Percentiles rank a stretch among this genome's conserved stretches.
These are phyloP conservation scores for Alviniconcha marisindica DNA, from an alignment of 1,140 invertebrate genomes.

Conservation along the genomic window DNA sequence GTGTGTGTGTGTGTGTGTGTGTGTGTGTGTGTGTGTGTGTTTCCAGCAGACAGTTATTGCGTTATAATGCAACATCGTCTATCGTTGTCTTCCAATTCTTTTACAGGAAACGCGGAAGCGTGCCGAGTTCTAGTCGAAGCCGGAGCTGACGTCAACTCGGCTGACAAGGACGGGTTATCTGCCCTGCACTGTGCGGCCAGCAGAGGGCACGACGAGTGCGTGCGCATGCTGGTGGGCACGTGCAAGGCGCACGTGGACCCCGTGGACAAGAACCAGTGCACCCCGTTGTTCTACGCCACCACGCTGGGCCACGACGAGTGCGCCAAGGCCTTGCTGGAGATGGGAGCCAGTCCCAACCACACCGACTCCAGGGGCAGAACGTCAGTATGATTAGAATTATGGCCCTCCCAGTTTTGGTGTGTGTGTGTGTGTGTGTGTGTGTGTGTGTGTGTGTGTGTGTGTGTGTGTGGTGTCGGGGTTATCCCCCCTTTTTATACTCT, in stretches of 20 bases:
- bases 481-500: no score
- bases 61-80: no score
- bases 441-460: neutral
- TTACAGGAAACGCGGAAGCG: slow-evolving; percentile 87
- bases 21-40: no score
- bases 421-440: slow-evolving; percentile 25
- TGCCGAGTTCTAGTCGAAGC: slow-evolving; percentile 90
- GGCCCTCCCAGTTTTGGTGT: neutral
- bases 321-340: slow-evolving; percentile 90
- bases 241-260: slow-evolving; percentile 83
- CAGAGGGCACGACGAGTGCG: slow-evolving; percentile 93
- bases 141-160: slow-evolving; percentile 86
- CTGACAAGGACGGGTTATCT: slow-evolving; percentile 84
- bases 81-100: no score
- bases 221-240: slow-evolving; percentile 87
- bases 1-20: no score
- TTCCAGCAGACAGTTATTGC: no score
- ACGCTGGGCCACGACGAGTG: slow-evolving; percentile 96
- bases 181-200: slow-evolving; percentile 97
- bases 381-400: slow-evolving; percentile 76
- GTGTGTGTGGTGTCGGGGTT: neutral
- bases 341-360: slow-evolving; percentile 92
- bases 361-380: slow-evolving; percentile 94
- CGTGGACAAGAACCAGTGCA: slow-evolving; percentile 87
- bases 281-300: slow-evolving; percentile 96